Percentiles rank a stretch among this genome's conserved stretches.
These are phyloP conservation scores for Eilema griseolum DNA, from an alignment of 2,888 invertebrate species.

Conservation along the genomic window DNA sequence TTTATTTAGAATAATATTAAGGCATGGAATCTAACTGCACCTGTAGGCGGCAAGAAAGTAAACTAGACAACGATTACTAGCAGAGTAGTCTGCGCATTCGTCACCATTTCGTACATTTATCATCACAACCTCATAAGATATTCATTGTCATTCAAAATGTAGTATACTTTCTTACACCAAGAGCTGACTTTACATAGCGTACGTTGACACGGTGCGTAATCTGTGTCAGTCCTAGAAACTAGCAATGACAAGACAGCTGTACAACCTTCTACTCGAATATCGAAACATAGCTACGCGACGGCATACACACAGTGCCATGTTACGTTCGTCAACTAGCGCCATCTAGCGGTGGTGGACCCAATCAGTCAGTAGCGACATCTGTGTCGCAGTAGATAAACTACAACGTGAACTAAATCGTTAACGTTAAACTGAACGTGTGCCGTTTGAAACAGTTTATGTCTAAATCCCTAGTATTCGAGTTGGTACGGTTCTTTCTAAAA, in stretches of 20 bases:
- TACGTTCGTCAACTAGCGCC: constrained; percentile 24
- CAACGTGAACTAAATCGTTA: constrained; percentile 8
- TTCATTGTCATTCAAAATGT: neutral
- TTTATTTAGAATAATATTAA: constrained; percentile 46
- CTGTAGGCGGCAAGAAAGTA: constrained; percentile 34
- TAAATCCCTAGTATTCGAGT: constrained; percentile 13
- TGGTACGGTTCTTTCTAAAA: constrained; percentile 17
- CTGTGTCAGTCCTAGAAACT: constrained; percentile 35
- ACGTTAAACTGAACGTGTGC: neutral
- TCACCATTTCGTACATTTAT: neutral
- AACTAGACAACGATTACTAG: constrained; percentile 16
- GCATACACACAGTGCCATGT: constrained; percentile 27
- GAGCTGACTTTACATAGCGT: constrained; percentile 22
- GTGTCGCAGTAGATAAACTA: constrained; percentile 13
- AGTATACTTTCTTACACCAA: constrained; percentile 36
- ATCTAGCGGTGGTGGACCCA: constrained; percentile 27
- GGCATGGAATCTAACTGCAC: constrained; percentile 40
- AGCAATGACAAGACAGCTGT: constrained; percentile 61
- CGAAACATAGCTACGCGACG: constrained; percentile 30
- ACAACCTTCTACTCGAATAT: constrained; percentile 42
- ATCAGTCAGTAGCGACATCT: constrained; percentile 28
- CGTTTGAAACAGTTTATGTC: neutral
- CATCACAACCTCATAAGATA: neutral
- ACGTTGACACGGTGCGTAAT: constrained; percentile 14
- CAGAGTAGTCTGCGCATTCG: neutral